phyloP scores from a whole-genome alignment of 2,888 invertebrate species.

The Odontothrips loti region DNA sequence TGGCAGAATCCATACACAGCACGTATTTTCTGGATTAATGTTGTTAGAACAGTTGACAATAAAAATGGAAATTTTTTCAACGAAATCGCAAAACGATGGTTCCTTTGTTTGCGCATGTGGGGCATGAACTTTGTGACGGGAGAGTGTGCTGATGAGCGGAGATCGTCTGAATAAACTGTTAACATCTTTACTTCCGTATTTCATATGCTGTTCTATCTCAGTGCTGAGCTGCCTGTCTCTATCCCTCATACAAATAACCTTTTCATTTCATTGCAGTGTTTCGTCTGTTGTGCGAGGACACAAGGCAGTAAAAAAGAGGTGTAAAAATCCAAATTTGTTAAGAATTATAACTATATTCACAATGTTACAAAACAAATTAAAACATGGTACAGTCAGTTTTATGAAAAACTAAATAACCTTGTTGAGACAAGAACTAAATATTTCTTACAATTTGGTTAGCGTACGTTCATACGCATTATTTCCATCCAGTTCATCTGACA shows the following conservation, averaged over 20 bases:
- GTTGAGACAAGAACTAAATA: not conserved
- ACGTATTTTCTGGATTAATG: not conserved
- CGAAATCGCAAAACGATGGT: not conserved
- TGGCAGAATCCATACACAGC: not conserved
- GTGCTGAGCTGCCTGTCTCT: too few species aligned
- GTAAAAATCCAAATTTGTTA: too few species aligned
- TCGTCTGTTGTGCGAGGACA: too few species aligned
- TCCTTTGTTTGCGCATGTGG: not conserved
- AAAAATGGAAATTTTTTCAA: not conserved
- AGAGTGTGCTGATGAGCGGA: not conserved
- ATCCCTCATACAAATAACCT: too few species aligned
- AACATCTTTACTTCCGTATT: not conserved
- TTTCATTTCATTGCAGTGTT: too few species aligned
- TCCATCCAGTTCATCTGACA: not conserved
- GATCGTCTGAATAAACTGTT: conserved; percentile 3
- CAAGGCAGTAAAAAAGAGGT: too few species aligned
- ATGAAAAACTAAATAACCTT: not conserved
- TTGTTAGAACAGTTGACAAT: conserved; percentile 2
- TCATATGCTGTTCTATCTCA: too few species aligned
- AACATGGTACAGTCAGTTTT: not conserved
- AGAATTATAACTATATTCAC: not conserved
- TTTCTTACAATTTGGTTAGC: not conserved
- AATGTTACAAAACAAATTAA: conserved; percentile 16
- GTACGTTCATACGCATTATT: not conserved
- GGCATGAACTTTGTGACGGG: not conserved